These are phyloP conservation scores for Eupristina koningsbergeri DNA, from an alignment of 1,140 invertebrate genomes.

Conservation along the genomic window DNA sequence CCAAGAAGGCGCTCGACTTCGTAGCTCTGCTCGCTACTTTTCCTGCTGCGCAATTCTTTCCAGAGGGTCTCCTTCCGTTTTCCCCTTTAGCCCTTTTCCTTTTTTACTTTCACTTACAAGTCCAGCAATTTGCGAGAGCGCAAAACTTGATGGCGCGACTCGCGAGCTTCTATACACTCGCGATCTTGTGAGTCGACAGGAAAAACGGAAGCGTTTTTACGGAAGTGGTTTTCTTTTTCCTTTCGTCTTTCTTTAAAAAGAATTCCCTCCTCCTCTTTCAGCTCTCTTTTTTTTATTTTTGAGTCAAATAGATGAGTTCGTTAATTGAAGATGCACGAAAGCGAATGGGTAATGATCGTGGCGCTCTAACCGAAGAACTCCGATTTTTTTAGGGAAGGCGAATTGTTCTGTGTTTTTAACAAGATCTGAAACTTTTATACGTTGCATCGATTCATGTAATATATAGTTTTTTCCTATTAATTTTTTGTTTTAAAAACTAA, in stretches of 20 bases:
- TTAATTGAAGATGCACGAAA: constrained; percentile 39
- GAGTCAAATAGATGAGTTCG: constrained; percentile 11
- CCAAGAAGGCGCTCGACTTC: constrained; percentile 9
- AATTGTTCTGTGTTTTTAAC: constrained; percentile 10
- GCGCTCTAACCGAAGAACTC: not conserved
- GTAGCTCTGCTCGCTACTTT: constrained; percentile 44
- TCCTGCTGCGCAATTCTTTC: constrained; percentile 51
- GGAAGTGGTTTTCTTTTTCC: constrained; percentile 4
- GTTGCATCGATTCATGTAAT: not conserved
- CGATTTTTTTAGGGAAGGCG: not conserved
- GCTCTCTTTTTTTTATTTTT: not conserved
- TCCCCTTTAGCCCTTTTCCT: too few species aligned
- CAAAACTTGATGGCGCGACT: constrained; percentile 55
- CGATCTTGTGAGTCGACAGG: not conserved
- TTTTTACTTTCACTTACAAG: constrained; percentile 15
- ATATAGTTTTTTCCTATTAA: not conserved
- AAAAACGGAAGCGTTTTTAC: constrained; percentile 25
- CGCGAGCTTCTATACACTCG: constrained; percentile 8
- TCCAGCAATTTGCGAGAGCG: constrained; percentile 56
- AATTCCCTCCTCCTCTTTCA: not conserved
- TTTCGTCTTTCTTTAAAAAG: not conserved
- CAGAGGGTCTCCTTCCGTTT: not conserved
- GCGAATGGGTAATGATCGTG: constrained; percentile 21
- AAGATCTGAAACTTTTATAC: too few species aligned
- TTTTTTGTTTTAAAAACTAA: not conserved